Evolutionary conservation across 2,797 vertebrate species (phyloP).

Genomic region (Cirrhinus molitorella): DNA sequence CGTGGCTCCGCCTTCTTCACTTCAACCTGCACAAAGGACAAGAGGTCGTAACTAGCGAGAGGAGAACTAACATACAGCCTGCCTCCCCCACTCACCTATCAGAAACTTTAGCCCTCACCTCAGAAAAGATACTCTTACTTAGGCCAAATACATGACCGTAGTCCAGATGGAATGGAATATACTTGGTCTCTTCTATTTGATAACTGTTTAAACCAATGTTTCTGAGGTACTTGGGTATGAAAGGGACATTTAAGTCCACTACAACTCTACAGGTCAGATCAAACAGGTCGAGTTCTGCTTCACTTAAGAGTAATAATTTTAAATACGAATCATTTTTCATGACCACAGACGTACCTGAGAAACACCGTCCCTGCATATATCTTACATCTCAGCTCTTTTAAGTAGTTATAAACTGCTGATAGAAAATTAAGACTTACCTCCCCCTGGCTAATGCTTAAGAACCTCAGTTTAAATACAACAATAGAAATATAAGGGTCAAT

Average conservation of each 20-base stretch:
- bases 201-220: conserved; percentile 80
- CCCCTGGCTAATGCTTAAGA: conserved; percentile 94
- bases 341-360: conserved; percentile 87
- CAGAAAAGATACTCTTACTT: conserved; percentile 78
- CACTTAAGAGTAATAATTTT: not conserved
- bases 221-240: conserved; percentile 87
- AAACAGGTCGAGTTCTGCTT: not conserved
- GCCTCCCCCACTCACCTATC: conserved; percentile 76
- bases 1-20: conserved; percentile 98
- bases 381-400: conserved; percentile 73
- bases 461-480: conserved; percentile 88
- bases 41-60: conserved; percentile 76
- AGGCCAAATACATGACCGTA: conserved; percentile 71
- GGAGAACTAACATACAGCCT: conserved; percentile 46
- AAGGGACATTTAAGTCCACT: not conserved
- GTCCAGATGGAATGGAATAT: conserved; percentile 62
- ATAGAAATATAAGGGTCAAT: conserved; percentile 88
- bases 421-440: conserved; percentile 99
- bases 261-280: not conserved
- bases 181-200: conserved; percentile 62
- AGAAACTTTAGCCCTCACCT: conserved; percentile 65
- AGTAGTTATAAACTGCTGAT: conserved; percentile 85
- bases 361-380: conserved; percentile 82
- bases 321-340: not conserved
- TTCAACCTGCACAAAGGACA: conserved; percentile 97